phyloP scores from a whole-genome alignment of 1,140 invertebrate species.

The Tribolium madens region DNA sequence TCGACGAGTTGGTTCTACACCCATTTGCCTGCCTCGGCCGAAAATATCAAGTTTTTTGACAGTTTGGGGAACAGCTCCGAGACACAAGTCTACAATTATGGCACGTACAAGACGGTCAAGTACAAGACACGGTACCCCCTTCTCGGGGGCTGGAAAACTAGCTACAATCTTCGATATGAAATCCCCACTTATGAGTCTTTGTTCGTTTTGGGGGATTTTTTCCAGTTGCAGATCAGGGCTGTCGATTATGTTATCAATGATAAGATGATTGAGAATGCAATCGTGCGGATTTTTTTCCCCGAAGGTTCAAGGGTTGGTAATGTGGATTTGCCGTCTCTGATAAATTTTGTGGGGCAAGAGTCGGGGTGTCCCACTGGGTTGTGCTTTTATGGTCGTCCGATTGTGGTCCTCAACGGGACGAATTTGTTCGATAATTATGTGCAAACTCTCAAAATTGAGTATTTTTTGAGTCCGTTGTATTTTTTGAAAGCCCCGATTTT shows the following conservation, averaged over 20 bases:
- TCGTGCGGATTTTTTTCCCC: constrained; percentile 91
- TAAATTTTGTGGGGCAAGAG: neutral
- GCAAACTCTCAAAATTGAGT: neutral
- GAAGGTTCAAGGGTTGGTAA: constrained; percentile 69
- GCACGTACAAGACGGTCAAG: constrained; percentile 94
- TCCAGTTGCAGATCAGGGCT: constrained; percentile 86
- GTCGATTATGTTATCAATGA: constrained; percentile 96
- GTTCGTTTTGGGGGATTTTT: constrained; percentile 82
- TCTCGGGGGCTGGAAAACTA: constrained; percentile 98
- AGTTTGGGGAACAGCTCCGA: constrained; percentile 99
- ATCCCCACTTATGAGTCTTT: constrained; percentile 95
- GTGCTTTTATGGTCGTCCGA: neutral
- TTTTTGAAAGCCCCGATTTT: neutral
- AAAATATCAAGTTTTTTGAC: constrained; percentile 93
- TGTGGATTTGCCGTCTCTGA: neutral
- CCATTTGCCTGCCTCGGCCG: constrained; percentile 84
- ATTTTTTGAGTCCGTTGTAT: neutral
- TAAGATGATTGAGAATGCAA: constrained; percentile 89
- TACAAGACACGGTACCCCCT: constrained; percentile 93
- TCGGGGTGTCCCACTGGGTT: neutral
- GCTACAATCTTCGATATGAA: constrained; percentile 95
- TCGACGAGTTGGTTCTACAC: constrained; percentile 70
- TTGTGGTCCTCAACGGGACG: neutral
- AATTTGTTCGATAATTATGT: neutral
- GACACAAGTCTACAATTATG: constrained; percentile 86